Base-by-base conservation (phyloP, 30 jellyfish, hydroid and myxozoan genomes). In the Pelagia noctiluca region DNA sequence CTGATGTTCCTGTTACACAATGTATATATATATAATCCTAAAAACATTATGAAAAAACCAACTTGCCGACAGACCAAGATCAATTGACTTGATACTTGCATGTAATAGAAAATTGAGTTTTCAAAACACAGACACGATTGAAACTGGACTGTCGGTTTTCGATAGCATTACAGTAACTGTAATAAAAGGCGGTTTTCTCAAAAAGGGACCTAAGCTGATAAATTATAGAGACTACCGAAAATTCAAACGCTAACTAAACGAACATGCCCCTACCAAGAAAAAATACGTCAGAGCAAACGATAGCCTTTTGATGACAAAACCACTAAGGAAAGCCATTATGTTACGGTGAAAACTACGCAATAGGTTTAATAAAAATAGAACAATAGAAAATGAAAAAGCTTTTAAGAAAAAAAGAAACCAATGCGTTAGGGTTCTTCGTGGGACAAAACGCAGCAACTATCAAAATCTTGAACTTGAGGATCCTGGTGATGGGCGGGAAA, bases 141-240 rank as follows among this genome's bases (percentile, higher is more conserved):
- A 81, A 81, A 81, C 91, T 19, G 76, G 90, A 19, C 35, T 81
- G 19, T 81, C 88, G 21, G 91, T 64, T 31, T 81, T 81, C 34
- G 87, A 81, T 48, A 11, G 30, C 26, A 63, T 81, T 77, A 57
- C 35, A 10, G 60, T 57, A 19, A 78, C 89, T 18, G 71, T 37
- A 24, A 21, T 78, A 46, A 52, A 78, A 60, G 80, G 85, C 18
- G 68, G 80, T 4, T 78, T 80, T 65, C 26, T 11, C n/a, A 75
- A 75, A 35, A 3, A 81, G 12, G 48, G 48, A 1, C 83, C 83
- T 21, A 50, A 50, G 22, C 42, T 37, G 34, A 22, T 3, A n/a
- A 16, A 48, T 5, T 75, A 75, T 28, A 48, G 86, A 28, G 83
- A 75, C 78, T n/a, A n/a, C n/a, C n/a, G n/a, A n/a, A n/a, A n/a